A percentile compares a stretch with the other conserved stretches of the same genome.
These are phyloP conservation scores for Gryllus bimaculatus DNA, from an alignment of 1,140 invertebrate genomes.

Conservation along the genomic window DNA sequence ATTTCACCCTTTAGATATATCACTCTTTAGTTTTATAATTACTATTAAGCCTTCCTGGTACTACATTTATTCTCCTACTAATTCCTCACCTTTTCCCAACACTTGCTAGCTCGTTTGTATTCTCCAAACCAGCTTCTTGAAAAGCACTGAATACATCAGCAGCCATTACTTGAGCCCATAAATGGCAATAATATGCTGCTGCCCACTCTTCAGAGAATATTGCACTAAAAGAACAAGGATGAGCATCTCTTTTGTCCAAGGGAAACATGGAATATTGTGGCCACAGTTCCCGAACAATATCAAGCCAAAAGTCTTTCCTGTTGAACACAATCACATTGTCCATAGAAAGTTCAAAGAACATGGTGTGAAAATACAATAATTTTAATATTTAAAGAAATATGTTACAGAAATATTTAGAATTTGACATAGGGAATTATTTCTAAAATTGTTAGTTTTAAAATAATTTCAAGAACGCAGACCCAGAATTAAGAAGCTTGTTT, in stretches of 20 bases:
- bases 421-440: no score
- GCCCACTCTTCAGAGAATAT: conserved; percentile 62
- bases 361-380: no score
- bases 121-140: conserved; percentile 44
- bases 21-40: no score
- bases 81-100: conserved; percentile 33
- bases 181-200: conserved; percentile 62
- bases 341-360: no score
- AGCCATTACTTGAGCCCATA: conserved; percentile 80
- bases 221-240: conserved; percentile 67
- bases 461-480: no score
- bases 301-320: conserved; percentile 63
- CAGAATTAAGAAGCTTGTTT: no score
- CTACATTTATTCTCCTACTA: neutral
- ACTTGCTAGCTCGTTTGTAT: conserved; percentile 23
- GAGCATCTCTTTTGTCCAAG: conserved; percentile 62
- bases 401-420: neutral
- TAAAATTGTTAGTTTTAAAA: no score
- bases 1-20: no score
- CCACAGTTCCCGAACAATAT: conserved; percentile 67
- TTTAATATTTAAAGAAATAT: no score
- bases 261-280: conserved; percentile 62
- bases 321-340: conserved; percentile 19
- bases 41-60: no score
- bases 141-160: conserved; percentile 83